A percentile compares a stretch with the other conserved stretches of the same genome.
Conservation (phyloP, 2,888 invertebrate genomes). For the Eupsilia transversa region DNA sequence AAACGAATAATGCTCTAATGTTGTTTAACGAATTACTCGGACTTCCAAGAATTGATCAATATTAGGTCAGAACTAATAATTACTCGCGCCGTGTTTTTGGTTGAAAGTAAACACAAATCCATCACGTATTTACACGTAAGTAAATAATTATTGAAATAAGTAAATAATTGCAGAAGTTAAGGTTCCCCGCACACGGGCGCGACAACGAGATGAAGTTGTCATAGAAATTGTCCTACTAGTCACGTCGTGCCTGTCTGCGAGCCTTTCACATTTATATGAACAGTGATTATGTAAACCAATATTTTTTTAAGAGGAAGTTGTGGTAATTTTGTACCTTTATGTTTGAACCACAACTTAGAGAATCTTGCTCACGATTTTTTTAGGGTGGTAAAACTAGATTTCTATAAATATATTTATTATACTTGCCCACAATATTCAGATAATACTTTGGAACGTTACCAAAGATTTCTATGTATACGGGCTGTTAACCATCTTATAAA, state of each 20-base stretch:
- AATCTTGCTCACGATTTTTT: background rate
- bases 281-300: slow-evolving; percentile 15
- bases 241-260: too few relatives aligned
- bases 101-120: background rate
- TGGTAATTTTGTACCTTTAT: background rate
- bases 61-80: slow-evolving; percentile 18
- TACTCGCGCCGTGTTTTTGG: slow-evolving; percentile 6
- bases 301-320: background rate
- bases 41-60: slow-evolving; percentile 3
- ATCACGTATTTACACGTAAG: background rate
- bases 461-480: background rate
- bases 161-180: slow-evolving; percentile 14
- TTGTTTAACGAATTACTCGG: background rate
- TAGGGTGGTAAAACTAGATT: background rate
- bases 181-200: too few relatives aligned
- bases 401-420: background rate
- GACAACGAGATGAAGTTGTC: too few relatives aligned
- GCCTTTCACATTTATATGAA: slow-evolving; percentile 1
- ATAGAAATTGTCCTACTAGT: too few relatives aligned
- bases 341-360: background rate
- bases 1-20: background rate
- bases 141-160: slow-evolving; percentile 14
- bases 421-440: background rate
- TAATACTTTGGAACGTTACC: background rate
- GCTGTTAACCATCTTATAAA: background rate